Conservation (phyloP, 2,113 vertebrate species). For the Hucho hucho region DNA sequence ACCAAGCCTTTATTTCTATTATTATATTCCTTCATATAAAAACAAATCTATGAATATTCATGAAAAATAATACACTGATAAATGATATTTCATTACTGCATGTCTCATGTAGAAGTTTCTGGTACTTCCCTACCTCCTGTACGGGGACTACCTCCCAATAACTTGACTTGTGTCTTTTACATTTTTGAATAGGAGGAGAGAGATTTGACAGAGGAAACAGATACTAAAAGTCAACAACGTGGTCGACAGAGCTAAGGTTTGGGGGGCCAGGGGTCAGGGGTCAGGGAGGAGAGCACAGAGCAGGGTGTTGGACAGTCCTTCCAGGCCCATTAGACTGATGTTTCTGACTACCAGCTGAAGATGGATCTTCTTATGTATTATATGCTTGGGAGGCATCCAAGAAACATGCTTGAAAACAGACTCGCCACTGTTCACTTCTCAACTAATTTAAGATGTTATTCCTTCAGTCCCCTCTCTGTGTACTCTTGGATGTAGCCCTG, state of each 20-base stretch:
- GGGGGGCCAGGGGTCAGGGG: constrained; percentile 44
- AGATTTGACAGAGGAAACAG: not conserved
- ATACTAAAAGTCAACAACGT: not conserved
- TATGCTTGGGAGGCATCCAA: constrained; percentile 69
- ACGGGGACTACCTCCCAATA: not conserved
- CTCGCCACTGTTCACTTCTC: constrained; percentile 71
- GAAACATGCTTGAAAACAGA: constrained; percentile 75
- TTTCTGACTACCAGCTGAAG: constrained; percentile 67
- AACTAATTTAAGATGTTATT: constrained; percentile 72
- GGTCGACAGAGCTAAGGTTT: not conserved
- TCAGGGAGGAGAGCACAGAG: not conserved
- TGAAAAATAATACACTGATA: not conserved
- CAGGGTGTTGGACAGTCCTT: constrained; percentile 48
- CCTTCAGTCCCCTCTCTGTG: not conserved
- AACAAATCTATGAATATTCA: not conserved
- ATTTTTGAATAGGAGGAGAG: not conserved
- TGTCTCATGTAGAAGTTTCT: not conserved
- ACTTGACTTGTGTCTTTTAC: not conserved
- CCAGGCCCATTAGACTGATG: constrained; percentile 67
- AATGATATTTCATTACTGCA: not conserved
- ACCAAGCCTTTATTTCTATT: not conserved
- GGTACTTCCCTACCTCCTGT: not conserved
- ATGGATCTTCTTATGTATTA: constrained; percentile 63
- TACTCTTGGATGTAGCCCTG: constrained; percentile 28
- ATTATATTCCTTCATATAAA: not conserved